Base-by-base conservation (phyloP, 2,888 invertebrate species). In the Chloromyia formosa region DNA sequence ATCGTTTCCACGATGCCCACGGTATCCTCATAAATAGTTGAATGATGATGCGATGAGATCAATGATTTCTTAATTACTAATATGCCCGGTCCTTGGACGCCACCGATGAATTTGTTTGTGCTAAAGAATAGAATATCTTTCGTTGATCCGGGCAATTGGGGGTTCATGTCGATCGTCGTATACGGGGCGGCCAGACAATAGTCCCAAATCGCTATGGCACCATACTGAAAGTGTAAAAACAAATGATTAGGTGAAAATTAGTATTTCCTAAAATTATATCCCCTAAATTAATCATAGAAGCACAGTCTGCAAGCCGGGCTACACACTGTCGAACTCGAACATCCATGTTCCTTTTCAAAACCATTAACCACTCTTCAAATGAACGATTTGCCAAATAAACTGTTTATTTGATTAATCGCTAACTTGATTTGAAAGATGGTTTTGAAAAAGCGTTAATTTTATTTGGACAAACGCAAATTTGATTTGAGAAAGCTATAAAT, bases 51-150 rank as follows among this genome's bases (percentile, higher is more conserved):
- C 76, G 85, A 83, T 78, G 74, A 71, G 22, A 89, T 88, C 35
- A 90, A 81, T 2, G 84, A 79, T 79, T 89, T 90, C 83, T 92
- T 92, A 20, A 90, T 90, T 18, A 92, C 86, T 73, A 92, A 82
- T 73, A 92, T 87, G 71, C 90, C 77, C 12, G 96, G 95, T 0
- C 95, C 94, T 81, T 94, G 94, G 0, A 94, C 92, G 0, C 96
- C 96, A 0, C 96, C 96, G 49, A 95, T 89, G 83, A 96, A 95
- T 85, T 96, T 96, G 86, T 95, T 95, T 66, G 94, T 92, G 72
- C 95, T 93, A 83, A 96, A 93, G 85, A 94, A 95, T 74, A 96
- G 87, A 0, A 95, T 95, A 84, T 97, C 96, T 82, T 96, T 95
- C 84, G 92, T 90, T 54, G 92, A 91, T 45, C 92, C 92, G 2